Percentiles rank a stretch among this genome's conserved stretches.
Conservation (phyloP, 2,888 invertebrate genomes). For the Creontiades dilutus region DNA sequence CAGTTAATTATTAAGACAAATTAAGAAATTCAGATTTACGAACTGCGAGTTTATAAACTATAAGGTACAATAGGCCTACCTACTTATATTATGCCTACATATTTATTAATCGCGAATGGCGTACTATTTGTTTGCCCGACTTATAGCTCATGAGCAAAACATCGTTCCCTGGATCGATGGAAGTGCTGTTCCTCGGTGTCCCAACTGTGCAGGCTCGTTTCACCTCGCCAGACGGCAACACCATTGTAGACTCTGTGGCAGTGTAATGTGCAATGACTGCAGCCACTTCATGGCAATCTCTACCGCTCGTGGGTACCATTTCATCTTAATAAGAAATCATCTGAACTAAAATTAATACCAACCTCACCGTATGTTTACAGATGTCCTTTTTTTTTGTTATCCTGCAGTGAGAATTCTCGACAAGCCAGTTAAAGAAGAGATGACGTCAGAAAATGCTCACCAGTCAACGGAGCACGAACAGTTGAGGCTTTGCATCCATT, state of each 20-base stretch:
- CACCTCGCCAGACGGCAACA: constrained; percentile 93
- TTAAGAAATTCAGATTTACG: too few relatives aligned
- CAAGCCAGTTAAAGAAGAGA: constrained; percentile 76
- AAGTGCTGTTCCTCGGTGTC: constrained; percentile 91
- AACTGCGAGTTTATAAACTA: too few relatives aligned
- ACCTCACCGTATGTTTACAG: too few relatives aligned
- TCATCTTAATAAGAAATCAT: too few relatives aligned
- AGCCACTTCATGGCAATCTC: constrained; percentile 90
- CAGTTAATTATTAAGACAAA: too few relatives aligned
- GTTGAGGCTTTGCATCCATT: constrained; percentile 75
- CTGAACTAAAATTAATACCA: too few relatives aligned
- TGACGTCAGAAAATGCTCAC: constrained; percentile 75
- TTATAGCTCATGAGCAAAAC: constrained; percentile 82
- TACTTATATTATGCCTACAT: too few relatives aligned
- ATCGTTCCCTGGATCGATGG: constrained; percentile 97
- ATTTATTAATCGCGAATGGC: too few relatives aligned
- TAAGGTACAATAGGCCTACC: too few relatives aligned
- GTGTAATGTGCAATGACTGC: constrained; percentile 95
- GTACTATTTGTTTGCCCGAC: too few relatives aligned
- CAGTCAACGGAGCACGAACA: constrained; percentile 77
- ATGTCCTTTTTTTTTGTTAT: constrained; percentile 34
- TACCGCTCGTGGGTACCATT: constrained; percentile 83
- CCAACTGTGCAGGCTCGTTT: constrained; percentile 93
- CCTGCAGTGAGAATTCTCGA: constrained; percentile 78
- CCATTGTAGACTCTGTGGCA: constrained; percentile 97